Evolutionary conservation across 2,797 vertebrate species (phyloP).

Genomic region (Orestias chungarensis): DNA sequence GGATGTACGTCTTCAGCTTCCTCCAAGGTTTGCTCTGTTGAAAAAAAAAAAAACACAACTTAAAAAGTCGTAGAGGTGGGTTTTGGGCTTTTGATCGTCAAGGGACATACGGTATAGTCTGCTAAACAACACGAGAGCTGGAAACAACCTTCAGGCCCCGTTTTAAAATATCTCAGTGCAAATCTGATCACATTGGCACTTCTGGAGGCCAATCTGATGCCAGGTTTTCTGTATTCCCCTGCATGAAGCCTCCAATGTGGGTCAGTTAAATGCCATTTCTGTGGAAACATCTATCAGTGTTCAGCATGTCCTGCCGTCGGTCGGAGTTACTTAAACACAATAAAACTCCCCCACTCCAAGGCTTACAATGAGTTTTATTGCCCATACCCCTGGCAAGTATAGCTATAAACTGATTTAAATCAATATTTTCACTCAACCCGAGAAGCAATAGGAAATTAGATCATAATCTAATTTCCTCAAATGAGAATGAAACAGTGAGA

Average conservation of each 20-base stretch:
- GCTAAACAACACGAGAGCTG: constrained; percentile 11
- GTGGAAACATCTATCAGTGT: constrained; percentile 53
- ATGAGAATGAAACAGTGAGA: no score
- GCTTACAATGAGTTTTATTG: no score
- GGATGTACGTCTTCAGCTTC: constrained; percentile 94
- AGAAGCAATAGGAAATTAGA: no score
- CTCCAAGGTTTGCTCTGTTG: constrained; percentile 90
- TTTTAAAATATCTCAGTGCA: constrained; percentile 2
- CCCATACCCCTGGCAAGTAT: no score
- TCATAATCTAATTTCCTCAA: no score
- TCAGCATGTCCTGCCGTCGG: constrained; percentile 47
- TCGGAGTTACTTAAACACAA: no score
- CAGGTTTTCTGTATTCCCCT: constrained; percentile 33
- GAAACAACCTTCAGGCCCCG: constrained; percentile 5
- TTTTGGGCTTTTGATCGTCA: background rate
- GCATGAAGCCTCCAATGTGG: constrained; percentile 34
- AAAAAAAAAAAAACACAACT: constrained; percentile 43
- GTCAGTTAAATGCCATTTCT: constrained; percentile 57
- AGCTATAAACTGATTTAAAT: no score
- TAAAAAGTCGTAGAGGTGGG: background rate
- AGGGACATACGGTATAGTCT: constrained; percentile 1
- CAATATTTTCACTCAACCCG: no score
- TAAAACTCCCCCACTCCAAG: no score
- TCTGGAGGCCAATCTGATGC: constrained; percentile 33
- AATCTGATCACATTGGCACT: constrained; percentile 32